phyloP scores from a whole-genome alignment of 2,113 vertebrate species.

The Todiramphus saurophagus region DNA sequence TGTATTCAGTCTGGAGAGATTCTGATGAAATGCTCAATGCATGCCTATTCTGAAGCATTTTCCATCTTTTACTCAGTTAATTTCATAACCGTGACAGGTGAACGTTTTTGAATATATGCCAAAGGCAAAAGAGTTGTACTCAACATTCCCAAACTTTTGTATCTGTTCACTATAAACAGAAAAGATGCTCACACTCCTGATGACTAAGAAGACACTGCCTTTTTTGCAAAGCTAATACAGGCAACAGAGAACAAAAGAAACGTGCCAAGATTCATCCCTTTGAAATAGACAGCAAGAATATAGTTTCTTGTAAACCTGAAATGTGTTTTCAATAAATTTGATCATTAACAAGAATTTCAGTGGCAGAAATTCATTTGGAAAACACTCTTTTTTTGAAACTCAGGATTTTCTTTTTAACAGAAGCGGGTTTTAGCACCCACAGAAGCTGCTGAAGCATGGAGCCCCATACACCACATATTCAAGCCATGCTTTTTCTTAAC shows the following conservation, averaged over 20 bases:
- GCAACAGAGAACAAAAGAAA: neutral
- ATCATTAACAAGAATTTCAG: neutral
- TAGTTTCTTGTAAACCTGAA: neutral
- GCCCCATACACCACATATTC: fast-evolving
- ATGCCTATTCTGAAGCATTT: neutral
- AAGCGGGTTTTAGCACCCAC: neutral
- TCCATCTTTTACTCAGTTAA: neutral
- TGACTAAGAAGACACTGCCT: neutral
- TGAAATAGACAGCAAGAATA: neutral
- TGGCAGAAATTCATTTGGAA: neutral
- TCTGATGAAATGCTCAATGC: neutral
- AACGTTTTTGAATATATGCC: neutral
- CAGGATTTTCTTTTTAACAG: neutral
- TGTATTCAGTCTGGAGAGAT: neutral
- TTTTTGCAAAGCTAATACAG: neutral
- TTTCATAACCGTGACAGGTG: neutral
- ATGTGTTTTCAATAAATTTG: neutral
- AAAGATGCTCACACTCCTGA: neutral
- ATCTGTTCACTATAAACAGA: neutral
- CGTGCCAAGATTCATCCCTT: neutral
- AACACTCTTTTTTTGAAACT: neutral
- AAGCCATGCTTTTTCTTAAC: neutral
- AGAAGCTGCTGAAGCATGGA: neutral
- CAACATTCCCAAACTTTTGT: neutral
- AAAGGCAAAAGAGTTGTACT: neutral